These are phyloP conservation scores for Netelia inedita DNA, from an alignment of 2,888 invertebrate species.

Conservation along the genomic window DNA sequence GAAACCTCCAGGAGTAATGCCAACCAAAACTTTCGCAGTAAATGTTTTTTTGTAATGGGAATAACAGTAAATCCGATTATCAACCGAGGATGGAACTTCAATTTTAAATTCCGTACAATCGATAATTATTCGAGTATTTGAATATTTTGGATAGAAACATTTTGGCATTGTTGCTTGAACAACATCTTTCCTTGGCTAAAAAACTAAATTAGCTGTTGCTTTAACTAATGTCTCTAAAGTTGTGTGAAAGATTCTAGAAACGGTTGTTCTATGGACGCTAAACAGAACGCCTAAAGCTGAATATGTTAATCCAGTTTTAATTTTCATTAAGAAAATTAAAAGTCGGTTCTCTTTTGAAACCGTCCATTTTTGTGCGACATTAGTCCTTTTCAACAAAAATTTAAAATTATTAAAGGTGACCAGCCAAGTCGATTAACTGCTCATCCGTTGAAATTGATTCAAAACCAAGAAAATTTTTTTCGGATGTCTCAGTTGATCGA, in stretches of 20 bases:
- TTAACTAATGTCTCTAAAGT: constrained; percentile 15
- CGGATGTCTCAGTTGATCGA: constrained; percentile 35
- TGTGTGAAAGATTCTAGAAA: constrained; percentile 63
- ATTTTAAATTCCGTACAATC: constrained; percentile 60
- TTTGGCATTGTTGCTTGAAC: constrained; percentile 52
- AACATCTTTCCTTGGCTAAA: constrained; percentile 41
- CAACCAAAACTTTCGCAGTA: constrained; percentile 58
- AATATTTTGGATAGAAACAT: constrained; percentile 35
- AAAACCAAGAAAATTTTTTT: constrained; percentile 7
- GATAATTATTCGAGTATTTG: constrained; percentile 58
- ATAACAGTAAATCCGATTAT: constrained; percentile 44
- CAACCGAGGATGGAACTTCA: constrained; percentile 46
- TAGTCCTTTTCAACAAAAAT: constrained; percentile 44
- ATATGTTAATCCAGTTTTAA: constrained; percentile 70
- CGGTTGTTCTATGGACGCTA: constrained; percentile 62
- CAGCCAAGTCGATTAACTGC: constrained; percentile 56
- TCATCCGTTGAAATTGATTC: constrained; percentile 58
- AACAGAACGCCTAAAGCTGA: constrained; percentile 67
- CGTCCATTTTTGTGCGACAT: not conserved
- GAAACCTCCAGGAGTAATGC: constrained; percentile 53
- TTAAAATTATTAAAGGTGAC: constrained; percentile 54
- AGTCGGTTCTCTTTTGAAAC: constrained; percentile 64
- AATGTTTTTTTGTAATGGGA: constrained; percentile 58
- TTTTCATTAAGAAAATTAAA: constrained; percentile 70
- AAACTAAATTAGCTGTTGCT: constrained; percentile 34